These are phyloP conservation scores for Barbus barbus DNA, from an alignment of 2,113 vertebrate species.

Conservation along the genomic window DNA sequence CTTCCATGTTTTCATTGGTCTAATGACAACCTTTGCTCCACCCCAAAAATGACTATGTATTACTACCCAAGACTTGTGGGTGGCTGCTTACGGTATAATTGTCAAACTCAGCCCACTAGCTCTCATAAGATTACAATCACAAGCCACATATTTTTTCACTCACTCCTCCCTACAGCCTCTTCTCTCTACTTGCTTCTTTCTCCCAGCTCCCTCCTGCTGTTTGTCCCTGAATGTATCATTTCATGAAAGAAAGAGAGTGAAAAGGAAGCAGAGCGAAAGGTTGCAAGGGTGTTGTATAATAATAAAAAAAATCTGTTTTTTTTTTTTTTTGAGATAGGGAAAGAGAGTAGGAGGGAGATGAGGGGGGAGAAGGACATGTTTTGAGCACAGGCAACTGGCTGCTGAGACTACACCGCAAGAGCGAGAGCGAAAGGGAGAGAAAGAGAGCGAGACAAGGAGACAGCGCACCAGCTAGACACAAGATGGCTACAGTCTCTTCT, in stretches of 20 bases:
- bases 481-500: constrained; percentile 79
- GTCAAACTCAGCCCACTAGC: neutral
- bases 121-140: neutral
- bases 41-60: neutral
- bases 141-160: neutral
- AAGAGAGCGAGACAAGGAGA: constrained; percentile 64
- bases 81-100: neutral
- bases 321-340: neutral
- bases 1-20: neutral
- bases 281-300: neutral
- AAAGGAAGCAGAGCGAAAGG: neutral
- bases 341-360: constrained; percentile 53
- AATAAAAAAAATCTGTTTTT: constrained; percentile 62
- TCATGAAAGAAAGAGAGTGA: constrained; percentile 22
- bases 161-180: neutral
- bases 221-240: constrained; percentile 27
- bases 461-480: constrained; percentile 62
- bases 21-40: neutral
- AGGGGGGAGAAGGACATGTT: neutral
- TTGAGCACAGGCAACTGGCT: constrained; percentile 16
- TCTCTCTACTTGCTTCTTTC: neutral
- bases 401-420: constrained; percentile 58
- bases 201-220: neutral
- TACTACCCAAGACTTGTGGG: neutral
- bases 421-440: constrained; percentile 57